phyloP scores from a whole-genome alignment of 35 echinoderm and acorn worm species.

The Apostichopus japonicus region DNA sequence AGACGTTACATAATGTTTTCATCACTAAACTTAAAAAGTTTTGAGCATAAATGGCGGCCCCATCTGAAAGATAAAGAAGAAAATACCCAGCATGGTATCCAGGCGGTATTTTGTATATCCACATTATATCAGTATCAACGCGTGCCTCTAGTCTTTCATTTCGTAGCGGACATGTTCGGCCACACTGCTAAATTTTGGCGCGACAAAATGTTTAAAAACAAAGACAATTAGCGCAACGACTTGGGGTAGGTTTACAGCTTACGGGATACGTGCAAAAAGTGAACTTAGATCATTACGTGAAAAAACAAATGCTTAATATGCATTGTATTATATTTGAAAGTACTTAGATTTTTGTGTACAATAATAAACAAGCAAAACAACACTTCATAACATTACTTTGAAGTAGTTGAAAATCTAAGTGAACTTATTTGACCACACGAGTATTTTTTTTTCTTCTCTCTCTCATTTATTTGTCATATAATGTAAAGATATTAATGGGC shows the following conservation, averaged over 20 bases:
- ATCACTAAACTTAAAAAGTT: too few relatives aligned
- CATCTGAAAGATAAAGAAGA: too few relatives aligned
- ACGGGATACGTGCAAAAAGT: slow-evolving; percentile 57
- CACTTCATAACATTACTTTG: background rate
- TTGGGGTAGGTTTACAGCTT: slow-evolving; percentile 52
- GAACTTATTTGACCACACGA: slow-evolving; percentile 45
- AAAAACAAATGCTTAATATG: background rate
- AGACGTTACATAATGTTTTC: too few relatives aligned
- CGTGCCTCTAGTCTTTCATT: slow-evolving; percentile 55
- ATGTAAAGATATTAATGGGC: slow-evolving; percentile 51
- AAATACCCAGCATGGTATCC: too few relatives aligned
- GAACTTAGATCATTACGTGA: slow-evolving; percentile 30
- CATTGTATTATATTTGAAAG: slow-evolving; percentile 43
- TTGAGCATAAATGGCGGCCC: too few relatives aligned
- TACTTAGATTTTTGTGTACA: slow-evolving; percentile 55
- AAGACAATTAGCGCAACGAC: background rate
- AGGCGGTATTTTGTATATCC: too few relatives aligned
- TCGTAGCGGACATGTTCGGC: slow-evolving; percentile 13
- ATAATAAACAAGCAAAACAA: background rate
- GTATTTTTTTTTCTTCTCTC: background rate
- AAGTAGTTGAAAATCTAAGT: slow-evolving; percentile 38
- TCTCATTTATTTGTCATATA: slow-evolving; percentile 48
- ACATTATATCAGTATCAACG: background rate
- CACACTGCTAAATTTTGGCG: slow-evolving; percentile 10
- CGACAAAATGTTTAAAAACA: background rate